Evolutionary conservation across 2,888 invertebrate genomes (phyloP), one percentile per base, ranked within the genome.

Genomic region (Syritta pipiens): DNA sequence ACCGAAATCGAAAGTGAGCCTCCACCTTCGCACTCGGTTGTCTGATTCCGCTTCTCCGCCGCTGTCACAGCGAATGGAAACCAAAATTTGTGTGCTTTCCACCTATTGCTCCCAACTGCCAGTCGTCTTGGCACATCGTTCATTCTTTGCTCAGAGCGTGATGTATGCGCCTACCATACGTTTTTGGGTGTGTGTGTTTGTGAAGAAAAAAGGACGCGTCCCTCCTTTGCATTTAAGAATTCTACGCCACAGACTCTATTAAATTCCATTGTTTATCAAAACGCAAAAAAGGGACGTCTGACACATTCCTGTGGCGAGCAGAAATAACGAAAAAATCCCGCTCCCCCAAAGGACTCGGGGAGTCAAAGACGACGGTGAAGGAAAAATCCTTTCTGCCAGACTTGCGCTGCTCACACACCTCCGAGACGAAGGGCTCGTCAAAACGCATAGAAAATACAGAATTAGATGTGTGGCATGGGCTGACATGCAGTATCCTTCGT

Each of bases 191-290:
- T 17, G n/a, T 28, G 5, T 62, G 26, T 10, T 46, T 37, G 9
- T 28, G 5, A 12, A 19, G 24, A 14, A 10, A 46, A 62, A 48
- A 35, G 19, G 19, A n/a, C n/a, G n/a, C 37, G 17, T 9, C 37
- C 30, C 44, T 46, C 48, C 49, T 62, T 62, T 62, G 69, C 35
- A 71, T 71, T 60, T 55, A 71, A 14, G 46, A 62, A 71, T 71
- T 71, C 62, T 55, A 62, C 62, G 62, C 62, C 53, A 71, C 53
- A 62, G 53, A 62, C 62, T 71, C 71, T 46, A 71, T 71, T 71
- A 71, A 71, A 71, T 71, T 71, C 71, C 71, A 46, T 71, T 71
- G 71, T 71, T 71, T 71, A 71, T 71, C 53, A 62, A 44, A 44
- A 20, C 32, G 32, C 24, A 30, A 51, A 53, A 51, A 65, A 62